Conservation (phyloP, 2,113 vertebrate genomes). For the Bubo bubo region DNA sequence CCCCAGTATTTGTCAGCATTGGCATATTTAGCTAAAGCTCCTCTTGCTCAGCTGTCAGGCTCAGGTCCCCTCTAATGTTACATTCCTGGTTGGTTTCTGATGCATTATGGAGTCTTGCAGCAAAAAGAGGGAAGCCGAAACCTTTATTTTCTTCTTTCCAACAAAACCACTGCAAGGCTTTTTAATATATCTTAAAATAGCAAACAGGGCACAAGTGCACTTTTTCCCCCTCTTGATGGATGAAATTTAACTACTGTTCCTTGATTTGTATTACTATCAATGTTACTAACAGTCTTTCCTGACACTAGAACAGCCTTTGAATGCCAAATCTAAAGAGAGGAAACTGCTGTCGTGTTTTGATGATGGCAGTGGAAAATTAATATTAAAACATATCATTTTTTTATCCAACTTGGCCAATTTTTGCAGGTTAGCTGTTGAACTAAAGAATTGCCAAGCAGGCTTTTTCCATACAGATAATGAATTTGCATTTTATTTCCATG, state of each 20-base stretch:
- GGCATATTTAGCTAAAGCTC: background rate
- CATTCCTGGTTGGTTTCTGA: background rate
- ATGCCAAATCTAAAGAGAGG: background rate
- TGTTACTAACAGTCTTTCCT: background rate
- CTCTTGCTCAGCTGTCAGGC: background rate
- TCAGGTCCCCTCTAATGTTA: accelerated
- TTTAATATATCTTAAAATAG: conserved; percentile 28
- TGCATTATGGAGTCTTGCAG: background rate
- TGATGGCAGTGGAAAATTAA: conserved; percentile 31
- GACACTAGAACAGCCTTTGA: background rate
- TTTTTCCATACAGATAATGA: background rate
- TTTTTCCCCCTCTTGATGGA: background rate
- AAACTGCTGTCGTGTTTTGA: conserved; percentile 14
- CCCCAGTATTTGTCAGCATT: background rate
- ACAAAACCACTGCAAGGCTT: background rate
- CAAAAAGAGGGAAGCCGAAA: background rate
- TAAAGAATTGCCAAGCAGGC: background rate
- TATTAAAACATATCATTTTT: background rate
- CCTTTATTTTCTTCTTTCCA: background rate
- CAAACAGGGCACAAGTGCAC: background rate
- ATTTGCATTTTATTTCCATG: conserved; percentile 34
- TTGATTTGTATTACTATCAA: conserved; percentile 26
- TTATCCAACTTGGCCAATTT: conserved; percentile 4
- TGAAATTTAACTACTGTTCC: conserved; percentile 20
- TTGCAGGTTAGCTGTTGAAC: background rate